phyloP scores from a whole-genome alignment of 2,113 vertebrate species.

The Bothrops jararaca region DNA sequence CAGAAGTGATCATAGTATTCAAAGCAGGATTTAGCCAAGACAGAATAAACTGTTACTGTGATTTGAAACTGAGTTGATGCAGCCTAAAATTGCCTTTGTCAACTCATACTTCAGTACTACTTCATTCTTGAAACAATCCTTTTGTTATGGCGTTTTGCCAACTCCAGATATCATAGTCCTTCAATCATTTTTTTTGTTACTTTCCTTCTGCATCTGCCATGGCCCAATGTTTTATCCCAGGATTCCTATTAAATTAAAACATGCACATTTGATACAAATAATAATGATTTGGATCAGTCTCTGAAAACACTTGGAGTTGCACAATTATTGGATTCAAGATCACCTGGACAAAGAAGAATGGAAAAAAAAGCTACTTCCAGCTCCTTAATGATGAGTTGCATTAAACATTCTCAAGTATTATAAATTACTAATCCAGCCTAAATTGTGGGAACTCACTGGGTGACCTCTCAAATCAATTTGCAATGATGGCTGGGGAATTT shows the following conservation, averaged over 20 bases:
- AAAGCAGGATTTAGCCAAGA: background rate
- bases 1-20: background rate
- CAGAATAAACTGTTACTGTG: background rate
- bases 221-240: background rate
- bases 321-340: background rate
- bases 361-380: background rate
- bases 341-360: background rate
- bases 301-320: background rate
- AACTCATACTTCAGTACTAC: background rate
- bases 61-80: background rate
- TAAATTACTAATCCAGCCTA: background rate
- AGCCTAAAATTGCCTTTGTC: background rate
- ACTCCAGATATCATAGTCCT: background rate
- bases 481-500: background rate
- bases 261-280: background rate
- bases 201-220: background rate
- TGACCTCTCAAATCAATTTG: background rate
- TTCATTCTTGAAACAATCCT: background rate
- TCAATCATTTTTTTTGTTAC: background rate
- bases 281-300: background rate
- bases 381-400: background rate
- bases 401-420: background rate
- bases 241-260: background rate
- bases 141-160: background rate
- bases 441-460: background rate